Evolutionary conservation across 1,140 invertebrate species (phyloP).

Genomic region (Hyles vespertilio): DNA sequence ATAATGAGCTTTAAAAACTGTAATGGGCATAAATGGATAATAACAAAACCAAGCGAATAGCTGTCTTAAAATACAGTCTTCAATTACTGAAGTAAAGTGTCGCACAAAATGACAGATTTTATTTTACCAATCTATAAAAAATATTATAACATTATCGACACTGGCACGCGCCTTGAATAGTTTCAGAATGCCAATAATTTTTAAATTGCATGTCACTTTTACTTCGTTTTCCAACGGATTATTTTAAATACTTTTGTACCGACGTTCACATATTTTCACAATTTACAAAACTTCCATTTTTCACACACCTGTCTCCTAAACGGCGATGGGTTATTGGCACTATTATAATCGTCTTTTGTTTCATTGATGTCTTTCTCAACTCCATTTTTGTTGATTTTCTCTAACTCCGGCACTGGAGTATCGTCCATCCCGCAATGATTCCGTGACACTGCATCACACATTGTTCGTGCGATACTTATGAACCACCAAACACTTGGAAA

Average conservation of each 20-base stretch:
- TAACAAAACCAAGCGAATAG: too few relatives aligned
- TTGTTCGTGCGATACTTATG: conserved; percentile 32
- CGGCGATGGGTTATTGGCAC: conserved; percentile 20
- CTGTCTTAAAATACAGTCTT: too few relatives aligned
- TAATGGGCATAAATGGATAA: too few relatives aligned
- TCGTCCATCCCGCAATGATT: conserved; percentile 41
- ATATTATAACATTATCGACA: too few relatives aligned
- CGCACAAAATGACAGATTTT: too few relatives aligned
- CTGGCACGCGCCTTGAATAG: too few relatives aligned
- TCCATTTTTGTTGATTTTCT: conserved; percentile 48
- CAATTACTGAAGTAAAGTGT: too few relatives aligned
- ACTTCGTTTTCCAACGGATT: too few relatives aligned
- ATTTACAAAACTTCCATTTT: not conserved
- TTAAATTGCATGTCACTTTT: too few relatives aligned
- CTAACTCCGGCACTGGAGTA: conserved; percentile 39
- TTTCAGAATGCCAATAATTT: too few relatives aligned
- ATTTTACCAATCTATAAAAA: too few relatives aligned
- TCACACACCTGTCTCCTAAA: conserved; percentile 58
- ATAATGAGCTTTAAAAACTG: too few relatives aligned
- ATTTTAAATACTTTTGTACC: not conserved
- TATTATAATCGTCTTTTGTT: conserved; percentile 23
- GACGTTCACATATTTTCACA: not conserved
- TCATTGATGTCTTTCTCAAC: conserved; percentile 31
- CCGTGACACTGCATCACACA: conserved; percentile 33
- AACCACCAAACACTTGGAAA: conserved; percentile 32